Percentiles rank a stretch among this genome's conserved stretches.
Evolutionary conservation across 2,113 vertebrate genomes (phyloP).

Genomic region (Xiphorhynchus elegans): DNA sequence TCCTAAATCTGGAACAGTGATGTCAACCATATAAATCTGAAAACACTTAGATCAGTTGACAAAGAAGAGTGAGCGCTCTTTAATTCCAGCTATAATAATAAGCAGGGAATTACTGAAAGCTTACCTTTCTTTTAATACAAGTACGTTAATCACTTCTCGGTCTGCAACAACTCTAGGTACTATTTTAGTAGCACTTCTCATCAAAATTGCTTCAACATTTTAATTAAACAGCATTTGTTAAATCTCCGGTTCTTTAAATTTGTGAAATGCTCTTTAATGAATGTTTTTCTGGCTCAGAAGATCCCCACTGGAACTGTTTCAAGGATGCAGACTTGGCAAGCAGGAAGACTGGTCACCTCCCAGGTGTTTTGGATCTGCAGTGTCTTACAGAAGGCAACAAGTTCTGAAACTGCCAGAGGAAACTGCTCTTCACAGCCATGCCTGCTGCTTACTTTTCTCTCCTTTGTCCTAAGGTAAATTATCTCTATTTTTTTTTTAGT

Average conservation of each 20-base stretch:
- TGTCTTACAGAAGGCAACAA: neutral
- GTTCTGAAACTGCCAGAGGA: neutral
- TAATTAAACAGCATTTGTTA: neutral
- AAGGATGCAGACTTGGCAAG: neutral
- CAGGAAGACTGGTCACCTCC: neutral
- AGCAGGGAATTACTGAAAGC: neutral
- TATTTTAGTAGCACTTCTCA: neutral
- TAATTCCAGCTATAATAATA: neutral
- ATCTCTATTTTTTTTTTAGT: neutral
- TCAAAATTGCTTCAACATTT: neutral
- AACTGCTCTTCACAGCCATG: neutral
- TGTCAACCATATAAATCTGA: neutral
- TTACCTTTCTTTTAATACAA: neutral
- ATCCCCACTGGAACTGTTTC: neutral
- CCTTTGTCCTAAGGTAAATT: neutral
- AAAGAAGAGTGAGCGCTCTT: neutral
- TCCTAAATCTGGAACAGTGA: neutral
- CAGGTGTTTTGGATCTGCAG: neutral
- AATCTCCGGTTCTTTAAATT: neutral
- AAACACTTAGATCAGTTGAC: neutral
- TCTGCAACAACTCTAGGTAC: neutral
- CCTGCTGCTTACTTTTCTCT: neutral
- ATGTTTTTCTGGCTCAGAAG: neutral
- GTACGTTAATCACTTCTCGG: neutral
- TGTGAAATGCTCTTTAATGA: neutral